Evolutionary conservation across 1,140 invertebrate species (phyloP), one percentile per base, ranked within the genome.

Genomic region (Phenacoccus solenopsis): DNA sequence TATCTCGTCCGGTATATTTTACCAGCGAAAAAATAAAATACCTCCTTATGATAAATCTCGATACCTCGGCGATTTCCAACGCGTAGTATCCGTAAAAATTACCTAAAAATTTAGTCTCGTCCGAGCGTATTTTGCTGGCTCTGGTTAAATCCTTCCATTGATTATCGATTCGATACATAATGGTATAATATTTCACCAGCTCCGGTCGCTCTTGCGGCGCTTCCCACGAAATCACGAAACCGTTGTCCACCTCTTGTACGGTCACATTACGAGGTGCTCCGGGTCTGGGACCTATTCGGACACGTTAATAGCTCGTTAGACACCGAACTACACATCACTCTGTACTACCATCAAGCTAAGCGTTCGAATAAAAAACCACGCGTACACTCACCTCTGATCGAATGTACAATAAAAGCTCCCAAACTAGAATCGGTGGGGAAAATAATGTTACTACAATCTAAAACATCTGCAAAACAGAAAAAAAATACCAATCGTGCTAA

Each of bases 201-300:
- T 90, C 84, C 22, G 85, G 84, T 72, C 85, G 84, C 76, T 93
- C 89, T 59, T 86, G 73, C n/a, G 93, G 93, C 70, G 87, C 84
- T 78, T 89, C 86, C 93, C 93, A 96, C 73, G 88, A 87, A 75
- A 96, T 91, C 32, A 94, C 83, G 78, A 91, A 91, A 67, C 91
- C 91, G 78, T 93, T 91, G 75, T 85, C 86, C 69, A 91, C 85
- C 80, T 93, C 90, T 20, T 87, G 88, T 25, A 95, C 89, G 38
- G 91, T 91, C 64, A 96, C 82, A 80, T 96, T 95, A 70, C 87
- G 83, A 7, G 93, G 93, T 30, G 88, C 86, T 76, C 89, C 89
- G 35, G 94, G 92, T 79, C 88, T 89, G 69, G 92, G 92, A 80
- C 93, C 93, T 94, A 79, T n/a, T n/a, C n/a, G n/a, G n/a, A n/a